Percentiles rank a stretch among this genome's conserved stretches.
phyloP scores from a whole-genome alignment of 2,888 invertebrate species.

The Cremastobaeus sp. region DNA sequence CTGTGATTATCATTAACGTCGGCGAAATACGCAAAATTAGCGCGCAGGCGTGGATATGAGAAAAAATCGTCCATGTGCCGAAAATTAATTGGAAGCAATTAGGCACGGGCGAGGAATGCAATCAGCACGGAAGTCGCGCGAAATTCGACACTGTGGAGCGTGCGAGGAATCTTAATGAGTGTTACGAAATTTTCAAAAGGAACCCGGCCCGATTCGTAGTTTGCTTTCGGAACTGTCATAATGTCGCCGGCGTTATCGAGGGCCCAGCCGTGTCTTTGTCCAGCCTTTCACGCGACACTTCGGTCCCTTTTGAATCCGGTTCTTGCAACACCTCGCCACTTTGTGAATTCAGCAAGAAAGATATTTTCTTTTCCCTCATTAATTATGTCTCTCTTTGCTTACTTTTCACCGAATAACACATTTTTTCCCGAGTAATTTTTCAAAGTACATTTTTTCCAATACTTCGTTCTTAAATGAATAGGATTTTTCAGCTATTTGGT shows the following conservation, averaged over 20 bases:
- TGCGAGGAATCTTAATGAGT: constrained; percentile 40
- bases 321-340: constrained; percentile 24
- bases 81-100: constrained; percentile 36
- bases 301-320: constrained; percentile 31
- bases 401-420: too few relatives aligned
- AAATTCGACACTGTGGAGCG: constrained; percentile 30
- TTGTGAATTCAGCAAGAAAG: constrained; percentile 7
- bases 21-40: constrained; percentile 18
- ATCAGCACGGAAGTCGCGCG: constrained; percentile 37
- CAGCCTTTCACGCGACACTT: constrained; percentile 17
- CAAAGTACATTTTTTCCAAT: too few relatives aligned
- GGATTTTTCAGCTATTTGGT: too few relatives aligned
- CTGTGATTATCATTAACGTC: too few relatives aligned
- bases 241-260: constrained; percentile 19
- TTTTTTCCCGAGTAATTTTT: too few relatives aligned
- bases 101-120: constrained; percentile 21
- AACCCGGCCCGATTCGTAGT: too few relatives aligned
- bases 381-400: too few relatives aligned
- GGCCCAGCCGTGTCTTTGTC: constrained; percentile 27
- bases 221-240: constrained; percentile 43
- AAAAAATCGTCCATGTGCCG: constrained; percentile 13
- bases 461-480: too few relatives aligned
- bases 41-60: background rate
- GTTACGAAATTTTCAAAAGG: constrained; percentile 46
- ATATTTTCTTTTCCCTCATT: too few relatives aligned